phyloP scores from a whole-genome alignment of 2,113 vertebrate genomes.

The Cyprinodon brontotheroides region DNA sequence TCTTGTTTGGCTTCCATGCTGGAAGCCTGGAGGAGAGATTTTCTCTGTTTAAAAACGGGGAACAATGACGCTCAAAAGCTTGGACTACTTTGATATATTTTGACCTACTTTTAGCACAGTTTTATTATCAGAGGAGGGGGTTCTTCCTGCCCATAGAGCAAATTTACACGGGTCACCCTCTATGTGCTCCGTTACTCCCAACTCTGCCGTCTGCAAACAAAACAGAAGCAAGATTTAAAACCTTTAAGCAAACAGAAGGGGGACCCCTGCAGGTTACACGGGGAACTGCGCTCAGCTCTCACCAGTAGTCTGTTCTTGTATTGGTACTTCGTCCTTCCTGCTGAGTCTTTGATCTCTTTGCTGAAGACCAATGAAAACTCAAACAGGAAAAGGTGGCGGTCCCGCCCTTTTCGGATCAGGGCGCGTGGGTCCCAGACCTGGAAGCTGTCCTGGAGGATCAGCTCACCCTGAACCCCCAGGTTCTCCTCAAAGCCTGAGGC shows the following conservation, averaged over 20 bases:
- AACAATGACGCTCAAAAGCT: fast-evolving
- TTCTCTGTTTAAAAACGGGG: neutral
- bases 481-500: conserved; percentile 94
- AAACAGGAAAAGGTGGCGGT: conserved; percentile 97
- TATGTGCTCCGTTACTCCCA: conserved; percentile 98
- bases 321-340: conserved; percentile 97
- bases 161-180: conserved; percentile 98
- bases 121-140: conserved; percentile 97
- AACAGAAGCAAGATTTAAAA: neutral
- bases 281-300: conserved; percentile 26
- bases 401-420: conserved; percentile 95
- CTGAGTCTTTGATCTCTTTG: conserved; percentile 98
- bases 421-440: conserved; percentile 99
- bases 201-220: conserved; percentile 88
- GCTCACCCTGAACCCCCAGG: conserved; percentile 95
- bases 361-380: conserved; percentile 98
- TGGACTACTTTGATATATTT: fast-evolving
- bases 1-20: conserved; percentile 97
- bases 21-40: conserved; percentile 81
- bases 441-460: conserved; percentile 98
- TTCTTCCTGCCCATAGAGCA: conserved; percentile 96
- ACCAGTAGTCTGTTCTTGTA: conserved; percentile 99
- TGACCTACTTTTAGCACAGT: conserved; percentile 90
- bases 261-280: neutral
- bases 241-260: neutral